Base-by-base conservation (phyloP, 92 coral and sea anemone genomes). In the Palythoa heliodiscus region DNA sequence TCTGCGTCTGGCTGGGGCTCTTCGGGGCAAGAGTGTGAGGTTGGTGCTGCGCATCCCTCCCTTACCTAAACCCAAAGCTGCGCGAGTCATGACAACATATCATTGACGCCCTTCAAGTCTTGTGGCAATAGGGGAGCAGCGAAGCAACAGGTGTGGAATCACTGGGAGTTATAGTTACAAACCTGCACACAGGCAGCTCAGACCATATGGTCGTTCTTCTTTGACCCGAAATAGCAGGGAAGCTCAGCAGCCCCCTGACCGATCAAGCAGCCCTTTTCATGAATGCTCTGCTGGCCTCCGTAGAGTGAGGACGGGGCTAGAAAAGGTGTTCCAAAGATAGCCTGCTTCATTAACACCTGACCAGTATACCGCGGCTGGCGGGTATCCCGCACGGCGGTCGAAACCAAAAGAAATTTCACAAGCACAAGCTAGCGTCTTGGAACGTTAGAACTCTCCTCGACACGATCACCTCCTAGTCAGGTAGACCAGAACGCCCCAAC, bases 241-340 rank as follows among this genome's bases (percentile, higher is more conserved):
- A 87, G 60, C 63, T 63, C 86, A 82, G 93, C 86, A 82, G 88
- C 88, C 61, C 4, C 77, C 93, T 83, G 88, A 83, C 86, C 7
- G 91, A 70, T 83, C 29, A 53, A 87, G 88, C 89, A 83, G 88
- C 88, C 88, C 86, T 85, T 25, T 89, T 89, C 76, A 89, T 87
- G 90, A 87, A 8, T 22, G 82, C 88, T 64, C 91, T 89, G 91
- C 91, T 89, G 73, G 78, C 91, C 85, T 78, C 88, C 55, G 55
- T 69, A 25, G 86, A 83, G 3, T 75, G 90, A 75, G 88, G 82
- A 90, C 11, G 82, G 82, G 86, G 77, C 86, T 80, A 85, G 83
- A 74, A 91, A 88, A 88, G 86, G 87, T 85, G 87, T 73, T 90
- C 86, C 37, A 90, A 75, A 90, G 80, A 87, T 80, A 50, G 86